Percentiles rank a stretch among this genome's conserved stretches.
phyloP scores from a whole-genome alignment of 2,113 vertebrate species.

The Telmatochromis brachygnathus region DNA sequence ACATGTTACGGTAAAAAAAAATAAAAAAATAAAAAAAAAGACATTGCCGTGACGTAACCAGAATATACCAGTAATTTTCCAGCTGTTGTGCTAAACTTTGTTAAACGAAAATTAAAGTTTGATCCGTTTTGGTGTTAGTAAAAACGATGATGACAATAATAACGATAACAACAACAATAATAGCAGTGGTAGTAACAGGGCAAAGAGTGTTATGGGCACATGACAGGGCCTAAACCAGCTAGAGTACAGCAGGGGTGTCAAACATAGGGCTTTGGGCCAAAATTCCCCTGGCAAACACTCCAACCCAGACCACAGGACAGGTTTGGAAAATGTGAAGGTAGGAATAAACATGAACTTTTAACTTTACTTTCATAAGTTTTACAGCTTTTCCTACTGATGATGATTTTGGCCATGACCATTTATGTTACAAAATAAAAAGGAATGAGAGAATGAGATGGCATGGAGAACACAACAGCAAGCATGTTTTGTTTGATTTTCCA shows the following conservation, averaged over 20 bases:
- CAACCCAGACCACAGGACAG: background rate
- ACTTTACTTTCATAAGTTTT: background rate
- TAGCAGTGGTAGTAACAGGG: background rate
- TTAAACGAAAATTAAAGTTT: background rate
- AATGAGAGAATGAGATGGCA: slow-evolving; percentile 61
- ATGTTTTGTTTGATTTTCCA: background rate
- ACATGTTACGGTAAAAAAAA: background rate
- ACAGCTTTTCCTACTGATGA: background rate
- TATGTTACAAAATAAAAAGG: slow-evolving; percentile 70
- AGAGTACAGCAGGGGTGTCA: background rate
- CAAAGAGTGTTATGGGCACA: background rate
- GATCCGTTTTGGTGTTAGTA: background rate
- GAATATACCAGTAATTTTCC: background rate
- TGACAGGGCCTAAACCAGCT: background rate
- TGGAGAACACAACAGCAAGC: slow-evolving; percentile 67
- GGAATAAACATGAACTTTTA: background rate
- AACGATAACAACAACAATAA: background rate
- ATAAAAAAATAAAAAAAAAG: background rate
- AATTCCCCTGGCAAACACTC: background rate
- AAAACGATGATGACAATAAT: background rate
- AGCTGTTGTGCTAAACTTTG: background rate
- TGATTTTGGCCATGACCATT: background rate
- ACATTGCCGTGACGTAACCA: background rate
- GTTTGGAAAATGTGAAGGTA: background rate
- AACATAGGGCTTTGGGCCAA: background rate